Evolutionary conservation across 2,797 vertebrate genomes (phyloP).

Genomic region (Acrocephalus scirpaceus): DNA sequence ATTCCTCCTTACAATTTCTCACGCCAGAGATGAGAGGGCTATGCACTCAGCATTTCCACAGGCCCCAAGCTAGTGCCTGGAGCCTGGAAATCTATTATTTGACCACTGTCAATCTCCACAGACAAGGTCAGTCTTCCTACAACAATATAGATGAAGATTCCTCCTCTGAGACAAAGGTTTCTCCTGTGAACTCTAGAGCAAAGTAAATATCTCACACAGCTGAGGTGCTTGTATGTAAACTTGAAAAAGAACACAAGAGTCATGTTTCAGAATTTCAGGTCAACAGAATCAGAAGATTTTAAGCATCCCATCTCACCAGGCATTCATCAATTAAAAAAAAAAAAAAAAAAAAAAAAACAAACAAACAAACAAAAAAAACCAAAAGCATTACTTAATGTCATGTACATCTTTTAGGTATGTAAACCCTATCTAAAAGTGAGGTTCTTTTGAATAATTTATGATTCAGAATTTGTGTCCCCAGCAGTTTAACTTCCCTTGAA

Average conservation of each 20-base stretch:
- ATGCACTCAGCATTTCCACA: too few relatives aligned
- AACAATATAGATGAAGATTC: not conserved
- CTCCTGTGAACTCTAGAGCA: not conserved
- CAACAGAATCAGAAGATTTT: not conserved
- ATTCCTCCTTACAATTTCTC: too few relatives aligned
- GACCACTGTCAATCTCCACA: too few relatives aligned
- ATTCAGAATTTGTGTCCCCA: not conserved
- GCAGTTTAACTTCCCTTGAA: not conserved
- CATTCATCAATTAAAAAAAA: not conserved
- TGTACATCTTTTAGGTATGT: not conserved
- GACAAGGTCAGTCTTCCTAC: not conserved
- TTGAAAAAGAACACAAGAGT: not conserved
- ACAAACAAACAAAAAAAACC: too few relatives aligned
- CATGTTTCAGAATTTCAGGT: not conserved
- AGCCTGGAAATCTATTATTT: too few relatives aligned
- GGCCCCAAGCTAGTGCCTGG: too few relatives aligned
- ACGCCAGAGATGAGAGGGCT: too few relatives aligned
- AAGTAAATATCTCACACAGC: not conserved
- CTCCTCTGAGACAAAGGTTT: not conserved
- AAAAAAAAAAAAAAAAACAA: not conserved
- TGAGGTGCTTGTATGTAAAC: not conserved
- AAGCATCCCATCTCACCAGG: not conserved
- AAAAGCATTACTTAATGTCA: not conserved
- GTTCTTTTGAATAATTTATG: not conserved
- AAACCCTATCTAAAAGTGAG: not conserved